Percentiles rank a stretch among this genome's conserved stretches.
Conservation (phyloP, 2,888 invertebrate species). For the Belgica antarctica region DNA sequence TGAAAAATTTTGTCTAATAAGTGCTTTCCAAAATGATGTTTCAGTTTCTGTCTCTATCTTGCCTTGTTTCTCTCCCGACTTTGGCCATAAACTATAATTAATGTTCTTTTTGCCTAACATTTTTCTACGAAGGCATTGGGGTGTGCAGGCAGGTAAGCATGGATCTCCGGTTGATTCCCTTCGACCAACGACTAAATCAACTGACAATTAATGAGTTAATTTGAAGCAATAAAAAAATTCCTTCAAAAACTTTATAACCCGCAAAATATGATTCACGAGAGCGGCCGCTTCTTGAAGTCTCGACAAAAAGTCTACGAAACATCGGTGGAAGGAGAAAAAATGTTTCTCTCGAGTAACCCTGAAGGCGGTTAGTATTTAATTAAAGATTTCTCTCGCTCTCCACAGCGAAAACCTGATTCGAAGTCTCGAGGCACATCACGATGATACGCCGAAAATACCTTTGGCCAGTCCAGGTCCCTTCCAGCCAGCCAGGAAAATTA, state of each 20-base stretch:
- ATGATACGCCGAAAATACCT: background rate
- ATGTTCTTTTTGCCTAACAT: slow-evolving; percentile 28
- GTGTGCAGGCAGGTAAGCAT: slow-evolving; percentile 23
- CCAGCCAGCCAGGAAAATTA: background rate
- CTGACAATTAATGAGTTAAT: slow-evolving; percentile 43
- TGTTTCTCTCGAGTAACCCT: slow-evolving; percentile 9
- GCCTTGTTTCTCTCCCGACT: background rate
- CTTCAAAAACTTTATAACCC: background rate
- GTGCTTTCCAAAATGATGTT: slow-evolving; percentile 35
- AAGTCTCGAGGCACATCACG: background rate
- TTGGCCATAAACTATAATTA: slow-evolving; percentile 39
- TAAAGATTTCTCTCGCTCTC: slow-evolving; percentile 11
- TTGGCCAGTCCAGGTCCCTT: background rate
- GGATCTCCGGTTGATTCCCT: too few species aligned
- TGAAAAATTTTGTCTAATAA: slow-evolving; percentile 43
- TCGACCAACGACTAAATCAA: slow-evolving; percentile 5
- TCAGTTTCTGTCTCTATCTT: slow-evolving; percentile 13
- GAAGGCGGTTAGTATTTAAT: slow-evolving; percentile 29
- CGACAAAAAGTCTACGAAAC: slow-evolving; percentile 34
- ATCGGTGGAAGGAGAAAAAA: background rate
- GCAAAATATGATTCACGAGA: slow-evolving; percentile 35
- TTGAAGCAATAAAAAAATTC: slow-evolving; percentile 31
- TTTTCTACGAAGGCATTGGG: slow-evolving; percentile 36
- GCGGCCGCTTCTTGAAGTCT: background rate
- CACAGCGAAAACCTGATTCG: slow-evolving; percentile 4